Base-by-base conservation (phyloP, 2,888 invertebrate species). In the Syrphus vitripennis region DNA sequence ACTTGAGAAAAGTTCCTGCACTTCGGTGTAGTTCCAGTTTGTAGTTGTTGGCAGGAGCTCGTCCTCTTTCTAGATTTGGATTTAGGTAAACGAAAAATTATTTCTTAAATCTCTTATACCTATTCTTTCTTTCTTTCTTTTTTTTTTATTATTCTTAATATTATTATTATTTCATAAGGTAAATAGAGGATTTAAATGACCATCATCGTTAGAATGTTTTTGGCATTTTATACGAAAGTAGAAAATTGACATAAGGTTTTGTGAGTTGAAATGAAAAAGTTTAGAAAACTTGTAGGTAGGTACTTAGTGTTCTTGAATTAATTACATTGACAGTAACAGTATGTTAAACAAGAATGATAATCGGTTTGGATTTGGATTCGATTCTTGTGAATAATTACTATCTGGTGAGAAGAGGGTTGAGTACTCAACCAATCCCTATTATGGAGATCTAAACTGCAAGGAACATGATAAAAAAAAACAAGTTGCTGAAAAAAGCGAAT, bases 1-100 rank as follows among this genome's bases (percentile, higher is more conserved):
- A 76, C 87, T 79, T 65, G 78, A 89, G 87, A 90, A 90, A 88
- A 92, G 88, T 67, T 90, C 89, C 79, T 90, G 90, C 88, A 91
- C 91, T 91, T 91, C 80, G 63, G 24, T 69, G 80, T 72, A 71
- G 67, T 80, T 42, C 84, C 80, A 80, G 75, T 67, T 76, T 59
- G 63, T 70, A 48, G 59, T 74, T 72, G 79, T 31, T 69, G 80
- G 71, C 31, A 84, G 48, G 76, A n/a, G n/a, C n/a, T n/a, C n/a
- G n/a, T 84, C 84, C 53, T 84, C 61, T 42, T 72, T 71, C 84
- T 84, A 24, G 24, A 31, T 16, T 2, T 19, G 34, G 2, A 34
- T 67, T 48, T 14, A 26, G 67, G 67, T 50, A 34, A 67, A 67
- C n/a, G 67, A 21, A 67, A 50, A 67, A 67, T 67, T 67, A 34